Conservation (phyloP, 1,140 invertebrate genomes). For the Heterodera carotae region DNA sequence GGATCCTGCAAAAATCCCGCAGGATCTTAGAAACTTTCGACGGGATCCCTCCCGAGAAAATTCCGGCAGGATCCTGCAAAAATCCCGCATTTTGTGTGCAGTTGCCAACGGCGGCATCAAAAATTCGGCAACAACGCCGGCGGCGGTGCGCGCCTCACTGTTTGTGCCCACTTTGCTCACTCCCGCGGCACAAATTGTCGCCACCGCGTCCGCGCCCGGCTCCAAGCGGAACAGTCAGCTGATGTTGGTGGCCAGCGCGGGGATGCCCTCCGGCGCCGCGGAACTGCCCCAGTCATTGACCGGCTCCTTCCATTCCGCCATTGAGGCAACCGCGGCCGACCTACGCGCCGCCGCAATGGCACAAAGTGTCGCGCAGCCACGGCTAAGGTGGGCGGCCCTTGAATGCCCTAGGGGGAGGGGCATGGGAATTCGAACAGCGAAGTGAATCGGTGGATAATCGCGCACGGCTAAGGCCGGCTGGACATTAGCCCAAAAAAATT, state of each 20-base stretch:
- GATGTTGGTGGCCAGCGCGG: neutral
- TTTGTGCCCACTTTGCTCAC: neutral
- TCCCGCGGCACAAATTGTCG: neutral
- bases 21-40: no score
- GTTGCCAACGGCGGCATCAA: no score
- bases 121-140: neutral
- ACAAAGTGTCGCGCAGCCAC: neutral
- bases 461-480: no score
- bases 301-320: conserved; percentile 24
- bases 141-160: neutral
- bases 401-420: neutral
- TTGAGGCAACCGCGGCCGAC: neutral
- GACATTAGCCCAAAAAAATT: no score
- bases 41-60: no score
- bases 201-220: neutral
- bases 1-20: no score
- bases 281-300: conserved; percentile 17
- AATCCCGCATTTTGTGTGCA: no score
- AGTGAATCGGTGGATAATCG: no score
- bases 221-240: conserved; percentile 25
- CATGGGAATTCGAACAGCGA: neutral
- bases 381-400: neutral
- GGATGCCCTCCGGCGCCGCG: neutral
- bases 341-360: neutral
- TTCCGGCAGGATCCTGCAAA: no score